Conservation (phyloP, 1,140 invertebrate species). For the Micrasema minimum region DNA sequence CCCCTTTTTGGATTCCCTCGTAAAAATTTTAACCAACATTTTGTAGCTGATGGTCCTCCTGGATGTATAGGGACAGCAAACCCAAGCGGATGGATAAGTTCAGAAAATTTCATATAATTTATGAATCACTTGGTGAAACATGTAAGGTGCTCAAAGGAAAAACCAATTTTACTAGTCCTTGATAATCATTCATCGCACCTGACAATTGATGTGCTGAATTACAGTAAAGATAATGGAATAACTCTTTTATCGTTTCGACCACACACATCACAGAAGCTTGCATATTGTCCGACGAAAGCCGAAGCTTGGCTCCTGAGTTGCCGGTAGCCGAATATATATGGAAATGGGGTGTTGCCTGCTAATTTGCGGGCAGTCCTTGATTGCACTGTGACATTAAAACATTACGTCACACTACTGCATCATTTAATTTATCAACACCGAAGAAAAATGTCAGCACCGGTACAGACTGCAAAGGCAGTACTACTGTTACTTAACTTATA, state of each 20-base stretch:
- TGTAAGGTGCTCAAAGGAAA: conserved; percentile 52
- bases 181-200: conserved; percentile 19
- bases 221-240: conserved; percentile 57
- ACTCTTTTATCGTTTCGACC: conserved; percentile 57
- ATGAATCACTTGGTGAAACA: conserved; percentile 58
- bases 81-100: conserved; percentile 60
- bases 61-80: conserved; percentile 58
- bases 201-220: conserved; percentile 42
- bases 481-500: too few species aligned
- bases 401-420: too few species aligned
- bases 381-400: too few species aligned
- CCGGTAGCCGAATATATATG: too few species aligned
- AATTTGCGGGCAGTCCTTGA: too few species aligned
- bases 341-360: too few species aligned
- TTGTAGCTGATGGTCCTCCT: conserved; percentile 61
- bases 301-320: too few species aligned
- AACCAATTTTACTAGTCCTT: not conserved
- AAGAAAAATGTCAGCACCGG: too few species aligned
- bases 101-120: conserved; percentile 56
- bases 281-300: too few species aligned
- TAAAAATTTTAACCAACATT: conserved; percentile 59
- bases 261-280: conserved; percentile 55
- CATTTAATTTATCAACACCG: too few species aligned
- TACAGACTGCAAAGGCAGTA: too few species aligned
- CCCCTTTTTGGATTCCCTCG: conserved; percentile 61